Conservation (phyloP, 2,888 invertebrate species). For the Drosophila neotestacea region DNA sequence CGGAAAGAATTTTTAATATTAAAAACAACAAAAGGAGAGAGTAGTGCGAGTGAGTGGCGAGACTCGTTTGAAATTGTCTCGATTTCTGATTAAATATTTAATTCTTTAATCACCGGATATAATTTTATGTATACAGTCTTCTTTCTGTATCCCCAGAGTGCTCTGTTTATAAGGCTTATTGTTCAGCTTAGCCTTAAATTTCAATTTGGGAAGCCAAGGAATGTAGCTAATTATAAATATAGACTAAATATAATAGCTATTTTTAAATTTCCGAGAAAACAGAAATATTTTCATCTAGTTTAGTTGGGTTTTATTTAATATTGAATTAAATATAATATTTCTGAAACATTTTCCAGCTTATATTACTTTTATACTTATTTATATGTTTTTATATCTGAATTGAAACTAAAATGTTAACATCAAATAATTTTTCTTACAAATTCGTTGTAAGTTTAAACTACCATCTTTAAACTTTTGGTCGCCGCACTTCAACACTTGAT, state of each 20-base stretch:
- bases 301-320: too few species aligned
- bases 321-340: too few species aligned
- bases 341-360: too few species aligned
- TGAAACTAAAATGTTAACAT: too few species aligned
- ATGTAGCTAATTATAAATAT: neutral
- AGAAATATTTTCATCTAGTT: too few species aligned
- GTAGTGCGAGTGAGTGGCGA: neutral
- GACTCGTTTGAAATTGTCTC: conserved; percentile 36
- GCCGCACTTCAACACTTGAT: conserved; percentile 43
- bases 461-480: conserved; percentile 27
- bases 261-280: neutral
- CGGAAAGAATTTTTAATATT: conserved; percentile 74
- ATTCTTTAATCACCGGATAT: conserved; percentile 17
- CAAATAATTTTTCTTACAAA: neutral
- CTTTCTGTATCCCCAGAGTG: neutral
- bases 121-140: neutral
- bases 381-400: too few species aligned
- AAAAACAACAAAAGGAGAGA: conserved; percentile 8
- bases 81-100: conserved; percentile 33
- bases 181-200: conserved; percentile 17
- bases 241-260: neutral
- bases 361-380: too few species aligned
- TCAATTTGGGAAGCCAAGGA: conserved; percentile 14
- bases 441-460: conserved; percentile 5
- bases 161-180: conserved; percentile 12